Percentiles rank a stretch among this genome's conserved stretches.
Conservation (phyloP, 2,888 invertebrate genomes). For the Thymelicus sylvestris region DNA sequence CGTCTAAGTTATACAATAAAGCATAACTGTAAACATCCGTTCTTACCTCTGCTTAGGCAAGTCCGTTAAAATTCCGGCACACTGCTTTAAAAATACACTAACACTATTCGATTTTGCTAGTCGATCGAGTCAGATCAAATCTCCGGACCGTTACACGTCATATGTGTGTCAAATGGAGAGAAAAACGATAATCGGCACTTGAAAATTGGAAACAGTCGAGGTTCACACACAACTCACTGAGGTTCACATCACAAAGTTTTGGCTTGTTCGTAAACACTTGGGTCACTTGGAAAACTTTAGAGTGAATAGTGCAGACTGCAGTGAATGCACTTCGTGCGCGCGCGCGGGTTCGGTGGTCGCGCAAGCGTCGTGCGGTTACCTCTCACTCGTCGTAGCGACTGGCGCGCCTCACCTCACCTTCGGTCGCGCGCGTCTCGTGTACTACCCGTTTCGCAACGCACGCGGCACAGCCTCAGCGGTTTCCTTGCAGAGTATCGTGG, state of each 20-base stretch:
- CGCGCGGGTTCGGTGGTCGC: constrained; percentile 49
- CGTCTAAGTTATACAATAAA: constrained; percentile 73
- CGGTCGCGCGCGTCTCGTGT: constrained; percentile 53
- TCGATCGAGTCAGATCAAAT: constrained; percentile 70
- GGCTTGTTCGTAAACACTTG: constrained; percentile 44
- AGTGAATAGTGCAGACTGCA: constrained; percentile 50
- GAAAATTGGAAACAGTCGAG: constrained; percentile 50
- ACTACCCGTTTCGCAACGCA: constrained; percentile 71
- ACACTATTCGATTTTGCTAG: constrained; percentile 78
- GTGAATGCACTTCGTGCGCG: constrained; percentile 50
- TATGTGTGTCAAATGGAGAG: constrained; percentile 78
- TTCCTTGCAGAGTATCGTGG: constrained; percentile 73
- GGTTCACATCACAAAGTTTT: constrained; percentile 56
- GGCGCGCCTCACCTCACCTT: constrained; percentile 68
- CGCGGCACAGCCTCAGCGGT: constrained; percentile 55
- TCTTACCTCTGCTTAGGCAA: constrained; percentile 80
- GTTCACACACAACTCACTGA: constrained; percentile 58
- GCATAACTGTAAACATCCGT: constrained; percentile 80
- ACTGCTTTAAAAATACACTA: constrained; percentile 76
- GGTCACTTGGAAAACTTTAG: constrained; percentile 53
- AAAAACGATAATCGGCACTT: constrained; percentile 51
- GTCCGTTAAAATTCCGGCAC: constrained; percentile 82
- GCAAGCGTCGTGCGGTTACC: constrained; percentile 62
- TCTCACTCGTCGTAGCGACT: constrained; percentile 77
- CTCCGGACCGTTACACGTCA: constrained; percentile 80